Percentiles rank a stretch among this genome's conserved stretches.
Conservation (phyloP, 2,797 vertebrate genomes). For the Gallinago solitaria region DNA sequence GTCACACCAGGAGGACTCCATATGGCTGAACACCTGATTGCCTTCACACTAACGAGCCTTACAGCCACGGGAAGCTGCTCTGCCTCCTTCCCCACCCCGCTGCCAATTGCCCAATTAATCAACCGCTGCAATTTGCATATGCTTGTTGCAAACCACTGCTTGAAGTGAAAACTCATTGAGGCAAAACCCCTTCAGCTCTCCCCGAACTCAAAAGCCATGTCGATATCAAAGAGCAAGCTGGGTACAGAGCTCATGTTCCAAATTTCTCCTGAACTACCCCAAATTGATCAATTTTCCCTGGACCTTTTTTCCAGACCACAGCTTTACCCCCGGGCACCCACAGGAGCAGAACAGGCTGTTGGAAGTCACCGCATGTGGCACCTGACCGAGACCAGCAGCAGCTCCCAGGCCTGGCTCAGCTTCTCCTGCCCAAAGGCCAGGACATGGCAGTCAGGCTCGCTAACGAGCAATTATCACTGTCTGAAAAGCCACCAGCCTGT, state of each 20-base stretch:
- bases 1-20: neutral
- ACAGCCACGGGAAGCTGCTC: fast-evolving
- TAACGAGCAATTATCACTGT: neutral
- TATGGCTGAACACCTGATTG: fast-evolving
- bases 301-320: neutral
- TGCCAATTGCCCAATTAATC: fast-evolving
- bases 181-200: neutral
- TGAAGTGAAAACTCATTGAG: fast-evolving
- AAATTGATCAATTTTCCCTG: neutral
- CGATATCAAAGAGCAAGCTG: neutral
- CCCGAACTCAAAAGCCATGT: fast-evolving
- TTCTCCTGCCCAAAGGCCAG: fast-evolving
- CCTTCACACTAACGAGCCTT: fast-evolving
- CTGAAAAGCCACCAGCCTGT: neutral
- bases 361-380: neutral
- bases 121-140: neutral
- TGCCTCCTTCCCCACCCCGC: neutral
- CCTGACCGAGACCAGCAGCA: fast-evolving
- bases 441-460: neutral
- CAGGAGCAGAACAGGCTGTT: fast-evolving
- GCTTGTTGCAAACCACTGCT: neutral
- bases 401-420: neutral
- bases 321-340: neutral
- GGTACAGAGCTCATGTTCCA: neutral
- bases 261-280: neutral